Evolutionary conservation across 2,797 vertebrate genomes (phyloP).

Genomic region (Rhodeus uyekii): DNA sequence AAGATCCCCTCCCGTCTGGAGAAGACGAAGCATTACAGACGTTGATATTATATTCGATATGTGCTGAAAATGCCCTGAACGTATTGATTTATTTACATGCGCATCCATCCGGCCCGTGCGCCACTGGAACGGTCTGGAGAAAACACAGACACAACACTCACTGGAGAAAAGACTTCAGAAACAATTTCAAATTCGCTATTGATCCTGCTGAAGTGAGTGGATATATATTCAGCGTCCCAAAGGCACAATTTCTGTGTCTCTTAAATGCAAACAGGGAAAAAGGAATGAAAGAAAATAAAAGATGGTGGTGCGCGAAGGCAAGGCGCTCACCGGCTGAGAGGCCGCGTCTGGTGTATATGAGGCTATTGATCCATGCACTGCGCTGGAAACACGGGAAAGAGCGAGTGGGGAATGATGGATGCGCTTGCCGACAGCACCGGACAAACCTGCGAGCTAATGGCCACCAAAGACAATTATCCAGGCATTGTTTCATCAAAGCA

Average conservation of each 20-base stretch:
- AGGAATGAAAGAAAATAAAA: conserved; percentile 81
- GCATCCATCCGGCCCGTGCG: conserved; percentile 63
- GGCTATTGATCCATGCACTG: conserved; percentile 92
- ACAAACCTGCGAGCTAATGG: conserved; percentile 98
- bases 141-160: conserved; percentile 37
- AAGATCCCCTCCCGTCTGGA: conserved; percentile 32
- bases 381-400: conserved; percentile 59
- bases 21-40: conserved; percentile 71
- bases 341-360: conserved; percentile 95
- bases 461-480: conserved; percentile 98
- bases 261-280: conserved; percentile 78
- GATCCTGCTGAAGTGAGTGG: conserved; percentile 86
- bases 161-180: conserved; percentile 73
- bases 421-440: conserved; percentile 91
- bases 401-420: conserved; percentile 89
- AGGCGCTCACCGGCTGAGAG: conserved; percentile 87
- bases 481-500: conserved; percentile 96
- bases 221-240: conserved; percentile 81
- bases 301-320: conserved; percentile 79
- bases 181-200: conserved; percentile 87
- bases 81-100: conserved; percentile 79
- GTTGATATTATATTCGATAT: conserved; percentile 78
- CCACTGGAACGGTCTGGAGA: conserved; percentile 67
- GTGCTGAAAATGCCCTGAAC: conserved; percentile 75
- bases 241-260: conserved; percentile 78